Evolutionary conservation across 1,140 invertebrate genomes (phyloP).

Genomic region (Latrodectus geometricus): DNA sequence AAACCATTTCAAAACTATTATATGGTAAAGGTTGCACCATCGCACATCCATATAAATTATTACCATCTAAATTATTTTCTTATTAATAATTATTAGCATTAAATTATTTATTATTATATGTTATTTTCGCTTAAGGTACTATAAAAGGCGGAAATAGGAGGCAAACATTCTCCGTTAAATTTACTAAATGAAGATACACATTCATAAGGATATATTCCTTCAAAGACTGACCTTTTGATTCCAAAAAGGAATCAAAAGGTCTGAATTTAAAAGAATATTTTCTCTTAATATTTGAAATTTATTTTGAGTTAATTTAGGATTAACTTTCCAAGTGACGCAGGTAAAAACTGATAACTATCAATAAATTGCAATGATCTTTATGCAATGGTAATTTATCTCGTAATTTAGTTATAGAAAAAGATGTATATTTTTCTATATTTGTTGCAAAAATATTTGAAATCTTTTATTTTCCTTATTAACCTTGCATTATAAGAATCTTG

Average conservation of each 20-base stretch:
- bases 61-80: conserved; percentile 51
- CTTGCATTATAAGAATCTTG: background rate
- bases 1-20: too few relatives aligned
- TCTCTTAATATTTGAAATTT: conserved; percentile 6
- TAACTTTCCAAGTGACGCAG: too few relatives aligned
- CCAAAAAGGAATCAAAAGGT: background rate
- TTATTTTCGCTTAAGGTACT: background rate
- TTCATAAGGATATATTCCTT: conserved; percentile 16
- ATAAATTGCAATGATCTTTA: background rate
- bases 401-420: conserved; percentile 4
- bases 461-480: background rate
- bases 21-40: too few relatives aligned
- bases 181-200: background rate
- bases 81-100: conserved; percentile 63
- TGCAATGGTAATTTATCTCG: background rate
- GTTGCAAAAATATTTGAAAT: background rate
- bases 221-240: too few relatives aligned
- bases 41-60: too few relatives aligned
- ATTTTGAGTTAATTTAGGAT: background rate
- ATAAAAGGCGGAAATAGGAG: background rate
- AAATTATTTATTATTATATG: background rate
- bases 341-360: conserved; percentile 1
- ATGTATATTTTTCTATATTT: background rate
- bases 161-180: too few relatives aligned
- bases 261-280: background rate